Evolutionary conservation across 1,140 invertebrate species (phyloP), one percentile per base, ranked within the genome.

Genomic region (Drosophila pruinosa): DNA sequence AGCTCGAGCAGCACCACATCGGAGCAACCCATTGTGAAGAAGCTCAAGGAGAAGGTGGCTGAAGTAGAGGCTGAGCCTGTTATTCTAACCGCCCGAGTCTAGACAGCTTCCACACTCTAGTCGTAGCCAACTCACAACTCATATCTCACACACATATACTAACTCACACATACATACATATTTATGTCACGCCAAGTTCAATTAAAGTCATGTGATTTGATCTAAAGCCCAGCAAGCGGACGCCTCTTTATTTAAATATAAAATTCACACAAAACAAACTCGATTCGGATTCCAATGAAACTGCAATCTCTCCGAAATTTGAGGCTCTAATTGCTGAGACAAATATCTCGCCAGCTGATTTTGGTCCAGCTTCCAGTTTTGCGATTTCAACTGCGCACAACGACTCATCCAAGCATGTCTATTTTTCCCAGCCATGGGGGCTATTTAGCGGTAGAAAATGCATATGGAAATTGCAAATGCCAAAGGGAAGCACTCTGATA

Each of bases 41-140:
- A 91, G 53, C 78, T 91, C 0, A 91, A 91, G 78, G 90, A 86
- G 39, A 91, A 91, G 71, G 81, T 91, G 10, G 90, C 90, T 21
- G 90, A 91, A 54, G 89, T 91, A 26, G 90, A 91, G 68, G 90
- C 90, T 31, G 89, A 90, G 21, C 90, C 90, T 6, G 47, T 91
- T 5, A 91, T 91, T 36, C 67, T 91, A 4, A 88, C 83, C 31
- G 69, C 90, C 14, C 72, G 90, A 17, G 88, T 91, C 50, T 86
- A 75, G 58, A 15, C 6, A 31, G 5, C 17, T 19, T 31, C n/a
- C 31, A 15, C 4, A 14, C 17, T 36, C 43, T 83, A 79, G 80
- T 58, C 62, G 43, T 71, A 78, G 48, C 21, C 28, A 50, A 34
- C n/a, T 34, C 31, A 19, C n/a, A 50, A 41, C 64, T 57, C 50